Percentiles rank a stretch among this genome's conserved stretches.
These are phyloP conservation scores for Puntigrus tetrazona DNA, from an alignment of 2,113 vertebrate species.

Conservation along the genomic window DNA sequence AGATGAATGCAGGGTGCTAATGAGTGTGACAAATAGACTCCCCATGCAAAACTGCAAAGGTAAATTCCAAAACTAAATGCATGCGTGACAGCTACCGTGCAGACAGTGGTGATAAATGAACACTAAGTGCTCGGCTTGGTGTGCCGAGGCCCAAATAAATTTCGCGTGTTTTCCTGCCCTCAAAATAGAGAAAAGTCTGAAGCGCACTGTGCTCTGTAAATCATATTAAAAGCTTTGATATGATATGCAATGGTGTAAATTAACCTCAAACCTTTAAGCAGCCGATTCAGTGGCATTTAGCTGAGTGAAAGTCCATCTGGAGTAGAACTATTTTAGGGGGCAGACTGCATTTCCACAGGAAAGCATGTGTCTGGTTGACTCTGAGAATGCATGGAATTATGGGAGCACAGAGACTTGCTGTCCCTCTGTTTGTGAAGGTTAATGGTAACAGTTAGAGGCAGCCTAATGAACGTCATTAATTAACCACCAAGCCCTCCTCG, in stretches of 20 bases:
- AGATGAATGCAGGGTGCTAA: constrained; percentile 64
- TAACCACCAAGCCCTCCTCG: constrained; percentile 48
- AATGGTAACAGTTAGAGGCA: constrained; percentile 53
- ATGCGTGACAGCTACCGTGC: constrained; percentile 59
- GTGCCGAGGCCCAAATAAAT: constrained; percentile 60
- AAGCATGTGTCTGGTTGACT: constrained; percentile 45
- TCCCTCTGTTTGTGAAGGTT: constrained; percentile 56
- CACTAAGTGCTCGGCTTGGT: constrained; percentile 65
- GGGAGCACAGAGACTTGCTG: constrained; percentile 2
- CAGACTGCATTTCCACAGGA: constrained; percentile 35
- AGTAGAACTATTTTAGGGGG: constrained; percentile 55
- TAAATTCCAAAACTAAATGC: constrained; percentile 69
- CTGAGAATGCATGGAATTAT: background rate
- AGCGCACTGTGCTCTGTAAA: constrained; percentile 56
- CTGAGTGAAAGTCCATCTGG: constrained; percentile 57
- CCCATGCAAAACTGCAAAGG: constrained; percentile 68
- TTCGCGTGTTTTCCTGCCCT: constrained; percentile 52
- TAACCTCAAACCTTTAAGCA: constrained; percentile 44
- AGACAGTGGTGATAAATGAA: constrained; percentile 66
- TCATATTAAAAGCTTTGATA: constrained; percentile 60
- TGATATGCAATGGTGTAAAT: constrained; percentile 61
- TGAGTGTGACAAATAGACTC: constrained; percentile 72
- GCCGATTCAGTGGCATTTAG: constrained; percentile 37
- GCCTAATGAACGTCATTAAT: constrained; percentile 57
- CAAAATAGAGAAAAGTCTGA: constrained; percentile 58